A percentile compares a stretch with the other conserved stretches of the same genome.
Conservation (phyloP, 2,113 vertebrate genomes). For the Brienomyrus brachyistius region DNA sequence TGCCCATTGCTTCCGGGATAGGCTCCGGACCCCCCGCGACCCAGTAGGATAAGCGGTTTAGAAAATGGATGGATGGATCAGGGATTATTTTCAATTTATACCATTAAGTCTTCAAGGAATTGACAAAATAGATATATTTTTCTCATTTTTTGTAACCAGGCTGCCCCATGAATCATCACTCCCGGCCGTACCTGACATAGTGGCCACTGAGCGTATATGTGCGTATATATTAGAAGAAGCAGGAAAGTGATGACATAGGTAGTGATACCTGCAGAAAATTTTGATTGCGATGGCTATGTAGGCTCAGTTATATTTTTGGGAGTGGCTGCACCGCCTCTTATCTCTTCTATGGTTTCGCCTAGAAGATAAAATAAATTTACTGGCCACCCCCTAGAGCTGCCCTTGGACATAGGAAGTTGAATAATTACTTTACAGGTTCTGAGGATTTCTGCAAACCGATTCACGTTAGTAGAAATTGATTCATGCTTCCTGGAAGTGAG, state of each 20-base stretch:
- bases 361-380: not conserved
- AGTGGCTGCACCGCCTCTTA: not conserved
- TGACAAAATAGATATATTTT: not conserved
- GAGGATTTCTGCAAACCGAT: not conserved
- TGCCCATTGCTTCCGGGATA: too few relatives aligned
- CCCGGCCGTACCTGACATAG: not conserved
- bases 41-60: too few relatives aligned
- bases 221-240: too few relatives aligned
- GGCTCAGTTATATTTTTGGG: not conserved
- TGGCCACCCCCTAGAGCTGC: not conserved
- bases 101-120: not conserved
- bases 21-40: too few relatives aligned
- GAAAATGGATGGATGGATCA: too few relatives aligned
- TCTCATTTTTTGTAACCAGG: too few relatives aligned
- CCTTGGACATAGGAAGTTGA: not conserved
- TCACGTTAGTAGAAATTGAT: not conserved
- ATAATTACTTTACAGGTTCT: not conserved
- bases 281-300: not conserved
- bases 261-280: not conserved
- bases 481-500: not conserved
- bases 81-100: not conserved
- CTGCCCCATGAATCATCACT: too few relatives aligned
- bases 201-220: not conserved
- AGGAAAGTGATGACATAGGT: not conserved
- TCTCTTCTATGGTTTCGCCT: not conserved